These are phyloP conservation scores for Myotis brandtii DNA, from an alignment of 2,113 vertebrate species.

Conservation along the genomic window DNA sequence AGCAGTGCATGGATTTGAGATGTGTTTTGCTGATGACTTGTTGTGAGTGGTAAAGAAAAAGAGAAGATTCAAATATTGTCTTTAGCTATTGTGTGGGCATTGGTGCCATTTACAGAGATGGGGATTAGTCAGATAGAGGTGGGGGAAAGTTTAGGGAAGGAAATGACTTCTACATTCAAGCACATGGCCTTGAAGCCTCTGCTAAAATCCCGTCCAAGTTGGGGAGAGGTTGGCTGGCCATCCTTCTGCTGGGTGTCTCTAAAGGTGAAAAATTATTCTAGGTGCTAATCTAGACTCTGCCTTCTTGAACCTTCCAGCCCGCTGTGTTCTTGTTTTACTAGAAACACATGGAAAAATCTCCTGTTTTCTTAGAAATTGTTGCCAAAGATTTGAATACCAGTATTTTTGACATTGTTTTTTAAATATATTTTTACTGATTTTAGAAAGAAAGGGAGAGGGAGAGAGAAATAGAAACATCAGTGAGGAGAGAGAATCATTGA, in stretches of 20 bases:
- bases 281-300: background rate
- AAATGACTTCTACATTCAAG: background rate
- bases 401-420: constrained; percentile 59
- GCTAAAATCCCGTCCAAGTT: background rate
- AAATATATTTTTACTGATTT: too few relatives aligned
- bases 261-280: background rate
- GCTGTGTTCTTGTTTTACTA: background rate
- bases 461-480: too few relatives aligned
- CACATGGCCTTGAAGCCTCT: too few relatives aligned
- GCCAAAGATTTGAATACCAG: constrained; percentile 24
- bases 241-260: background rate
- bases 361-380: background rate
- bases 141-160: background rate
- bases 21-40: background rate
- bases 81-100: background rate
- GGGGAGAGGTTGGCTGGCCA: background rate
- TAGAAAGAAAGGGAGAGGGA: too few relatives aligned
- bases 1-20: background rate
- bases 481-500: too few relatives aligned
- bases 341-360: constrained; percentile 50
- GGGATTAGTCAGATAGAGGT: background rate
- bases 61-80: background rate
- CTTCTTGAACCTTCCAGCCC: background rate
- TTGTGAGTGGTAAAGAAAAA: background rate
- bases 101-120: background rate